These are phyloP conservation scores for Manis pentadactyla DNA, from an alignment of 2,797 vertebrate genomes.

Conservation along the genomic window DNA sequence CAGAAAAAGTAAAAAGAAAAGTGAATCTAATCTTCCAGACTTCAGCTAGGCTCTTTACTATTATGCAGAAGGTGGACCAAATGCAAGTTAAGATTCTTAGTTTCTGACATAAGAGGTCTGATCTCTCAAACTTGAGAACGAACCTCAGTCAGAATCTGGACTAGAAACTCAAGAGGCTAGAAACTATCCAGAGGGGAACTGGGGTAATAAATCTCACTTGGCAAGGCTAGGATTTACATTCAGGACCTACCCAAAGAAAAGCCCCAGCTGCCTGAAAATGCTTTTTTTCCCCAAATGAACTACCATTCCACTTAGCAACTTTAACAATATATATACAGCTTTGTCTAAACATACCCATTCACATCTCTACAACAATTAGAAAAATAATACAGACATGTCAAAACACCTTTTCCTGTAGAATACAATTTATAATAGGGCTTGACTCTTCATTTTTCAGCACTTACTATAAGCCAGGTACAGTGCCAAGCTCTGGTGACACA, in stretches of 20 bases:
- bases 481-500: background rate
- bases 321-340: background rate
- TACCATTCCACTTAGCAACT: background rate
- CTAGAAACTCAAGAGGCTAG: background rate
- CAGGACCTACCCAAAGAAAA: background rate
- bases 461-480: background rate
- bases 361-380: background rate
- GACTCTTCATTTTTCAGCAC: slow-evolving; percentile 5
- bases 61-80: background rate
- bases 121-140: background rate
- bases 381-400: background rate
- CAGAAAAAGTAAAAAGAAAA: slow-evolving; percentile 30
- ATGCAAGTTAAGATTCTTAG: slow-evolving; percentile 11
- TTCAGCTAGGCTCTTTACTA: background rate
- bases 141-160: slow-evolving; percentile 17
- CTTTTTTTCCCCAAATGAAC: background rate
- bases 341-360: background rate
- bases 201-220: background rate
- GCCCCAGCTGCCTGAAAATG: background rate
- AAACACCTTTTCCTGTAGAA: background rate
- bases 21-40: background rate
- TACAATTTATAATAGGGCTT: background rate
- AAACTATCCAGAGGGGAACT: background rate
- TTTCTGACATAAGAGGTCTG: slow-evolving; percentile 34
- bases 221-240: background rate